Conservation (phyloP, 1,140 invertebrate species). For the Anastrepha obliqua region DNA sequence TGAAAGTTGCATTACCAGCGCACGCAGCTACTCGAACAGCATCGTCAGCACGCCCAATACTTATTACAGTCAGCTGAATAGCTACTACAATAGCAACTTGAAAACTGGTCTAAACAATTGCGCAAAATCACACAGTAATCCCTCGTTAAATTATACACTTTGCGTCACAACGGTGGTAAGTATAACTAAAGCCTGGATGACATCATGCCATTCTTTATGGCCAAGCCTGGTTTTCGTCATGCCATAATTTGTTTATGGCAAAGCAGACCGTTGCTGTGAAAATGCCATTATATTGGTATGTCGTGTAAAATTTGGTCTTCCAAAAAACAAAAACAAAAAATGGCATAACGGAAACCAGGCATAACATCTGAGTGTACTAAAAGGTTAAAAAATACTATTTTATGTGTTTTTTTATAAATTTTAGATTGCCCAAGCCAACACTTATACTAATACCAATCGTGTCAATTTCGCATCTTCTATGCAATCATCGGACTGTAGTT, state of each 20-base stretch:
- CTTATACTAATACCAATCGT: constrained; percentile 3
- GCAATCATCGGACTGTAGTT: background rate
- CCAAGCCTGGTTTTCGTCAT: too few species aligned
- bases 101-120: background rate
- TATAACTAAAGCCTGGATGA: background rate
- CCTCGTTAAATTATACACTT: constrained; percentile 34
- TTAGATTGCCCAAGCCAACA: constrained; percentile 19
- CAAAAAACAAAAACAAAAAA: too few species aligned
- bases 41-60: background rate
- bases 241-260: too few species aligned
- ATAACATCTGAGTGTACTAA: too few species aligned
- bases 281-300: too few species aligned
- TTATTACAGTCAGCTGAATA: background rate
- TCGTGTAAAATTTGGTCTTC: too few species aligned
- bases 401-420: background rate
- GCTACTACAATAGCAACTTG: constrained; percentile 38
- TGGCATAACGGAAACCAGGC: too few species aligned
- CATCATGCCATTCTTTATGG: too few species aligned
- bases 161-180: constrained; percentile 47
- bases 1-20: constrained; percentile 24
- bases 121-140: background rate
- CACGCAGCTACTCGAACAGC: background rate
- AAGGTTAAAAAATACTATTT: too few species aligned
- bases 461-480: background rate
- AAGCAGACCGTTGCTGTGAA: too few species aligned